Evolutionary conservation across 23 tunicate species (phyloP).

Genomic region (Botrylloides violaceus): DNA sequence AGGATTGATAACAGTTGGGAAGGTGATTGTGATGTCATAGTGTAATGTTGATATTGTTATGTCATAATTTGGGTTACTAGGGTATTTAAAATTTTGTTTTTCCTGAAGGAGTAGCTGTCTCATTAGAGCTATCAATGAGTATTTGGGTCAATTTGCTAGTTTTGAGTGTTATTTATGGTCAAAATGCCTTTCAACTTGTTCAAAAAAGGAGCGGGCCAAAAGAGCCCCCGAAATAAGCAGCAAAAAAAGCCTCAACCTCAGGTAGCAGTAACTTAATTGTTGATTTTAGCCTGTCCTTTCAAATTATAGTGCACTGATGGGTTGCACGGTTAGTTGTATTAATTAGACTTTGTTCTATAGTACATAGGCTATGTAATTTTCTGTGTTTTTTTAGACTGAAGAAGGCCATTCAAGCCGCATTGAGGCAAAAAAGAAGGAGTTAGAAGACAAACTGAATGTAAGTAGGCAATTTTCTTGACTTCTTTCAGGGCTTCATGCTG

Average conservation of each 20-base stretch:
- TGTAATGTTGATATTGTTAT: not conserved
- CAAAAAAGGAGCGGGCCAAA: constrained; percentile 36
- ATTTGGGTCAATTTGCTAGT: not conserved
- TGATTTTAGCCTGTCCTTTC: no score
- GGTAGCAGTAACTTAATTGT: constrained; percentile 3
- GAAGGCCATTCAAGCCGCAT: constrained; percentile 1
- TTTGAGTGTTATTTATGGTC: not conserved
- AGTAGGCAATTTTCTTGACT: no score
- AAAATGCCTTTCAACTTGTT: constrained; percentile 60
- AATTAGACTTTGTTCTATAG: no score
- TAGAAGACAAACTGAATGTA: constrained; percentile 16
- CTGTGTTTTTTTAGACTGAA: constrained; percentile 7
- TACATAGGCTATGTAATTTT: no score
- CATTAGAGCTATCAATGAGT: not conserved
- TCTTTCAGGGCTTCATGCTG: no score
- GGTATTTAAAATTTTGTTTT: not conserved
- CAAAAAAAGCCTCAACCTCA: constrained; percentile 13
- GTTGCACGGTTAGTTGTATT: no score
- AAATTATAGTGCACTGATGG: no score
- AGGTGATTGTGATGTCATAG: constrained; percentile 7
- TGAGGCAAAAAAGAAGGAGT: constrained; percentile 11
- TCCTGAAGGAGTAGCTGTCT: not conserved
- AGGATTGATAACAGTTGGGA: not conserved
- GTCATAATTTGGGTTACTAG: not conserved
- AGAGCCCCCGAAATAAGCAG: constrained; percentile 17